Evolutionary conservation across 2,113 vertebrate species (phyloP).

Genomic region (Parotia lawesii): DNA sequence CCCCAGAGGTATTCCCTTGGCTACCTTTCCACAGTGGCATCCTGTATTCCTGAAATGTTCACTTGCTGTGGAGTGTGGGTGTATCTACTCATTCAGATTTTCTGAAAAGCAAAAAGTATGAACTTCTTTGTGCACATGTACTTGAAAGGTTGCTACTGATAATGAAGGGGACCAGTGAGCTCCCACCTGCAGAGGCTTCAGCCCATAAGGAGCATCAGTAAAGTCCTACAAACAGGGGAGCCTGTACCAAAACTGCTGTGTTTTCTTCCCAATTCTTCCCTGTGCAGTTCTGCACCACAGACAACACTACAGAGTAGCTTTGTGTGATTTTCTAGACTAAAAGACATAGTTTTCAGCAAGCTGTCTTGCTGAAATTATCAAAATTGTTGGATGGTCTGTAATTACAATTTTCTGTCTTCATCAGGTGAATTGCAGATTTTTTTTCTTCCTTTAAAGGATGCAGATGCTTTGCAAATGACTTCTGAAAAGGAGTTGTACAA

Average conservation of each 20-base stretch:
- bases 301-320: background rate
- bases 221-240: background rate
- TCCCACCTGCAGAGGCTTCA: background rate
- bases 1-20: background rate
- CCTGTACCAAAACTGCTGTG: background rate
- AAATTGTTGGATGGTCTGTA: slow-evolving; percentile 32
- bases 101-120: background rate
- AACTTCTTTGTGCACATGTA: background rate
- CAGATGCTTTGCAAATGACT: slow-evolving; percentile 27
- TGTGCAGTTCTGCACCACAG: background rate
- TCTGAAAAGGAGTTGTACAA: slow-evolving; percentile 6
- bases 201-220: background rate
- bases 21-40: background rate
- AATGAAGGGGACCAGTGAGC: background rate
- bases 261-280: background rate
- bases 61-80: background rate
- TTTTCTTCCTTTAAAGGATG: slow-evolving; percentile 1
- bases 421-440: slow-evolving; percentile 19
- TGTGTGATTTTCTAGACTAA: slow-evolving; percentile 19
- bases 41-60: background rate
- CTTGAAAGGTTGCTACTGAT: background rate
- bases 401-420: slow-evolving; percentile 43
- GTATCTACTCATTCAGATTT: background rate
- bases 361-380: slow-evolving; percentile 48
- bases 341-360: slow-evolving; percentile 15